Evolutionary conservation across 2,797 vertebrate genomes (phyloP), one percentile per base, ranked within the genome.

Genomic region (Kryptopterus vitreolus): DNA sequence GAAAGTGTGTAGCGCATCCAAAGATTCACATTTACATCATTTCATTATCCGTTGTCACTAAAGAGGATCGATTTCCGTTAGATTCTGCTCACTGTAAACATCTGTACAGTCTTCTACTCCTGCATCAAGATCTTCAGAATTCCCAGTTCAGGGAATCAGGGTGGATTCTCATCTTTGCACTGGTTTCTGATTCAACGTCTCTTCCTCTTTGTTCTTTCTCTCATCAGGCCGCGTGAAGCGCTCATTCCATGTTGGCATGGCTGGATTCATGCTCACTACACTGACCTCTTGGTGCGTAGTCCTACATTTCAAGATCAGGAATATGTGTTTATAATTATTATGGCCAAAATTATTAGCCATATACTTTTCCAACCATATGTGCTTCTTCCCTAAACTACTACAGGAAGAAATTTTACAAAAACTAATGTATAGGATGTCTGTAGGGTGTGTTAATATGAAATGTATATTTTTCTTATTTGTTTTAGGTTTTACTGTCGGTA

Each of bases 251-350:
- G 86, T 93, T 0, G 93, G 93, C 0, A 85, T 91, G 53, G 91
- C 90, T 2, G 93, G 93, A 1, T 95, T 94, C 57, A 80, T 93
- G 72, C 4, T 94, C 65, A 90, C 92, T 3, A 94, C 93, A 6
- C 85, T 94, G 1, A 91, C 90, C 4, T 94, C 93, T 85, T 95
- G 94, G 94, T 95, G 83, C 13, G 90, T 90, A 10, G 55, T 11
- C 6, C 50, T 29, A 68, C 53, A 22, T 16, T 18, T 75, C 29
- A 78, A 81, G 26, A 73, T 22, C 33, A 59, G 24, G 46, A 52
- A 26, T 10, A 53, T 43, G n/a, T 29, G 8, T 43, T 43, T 43
- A 43, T 0, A n/a, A n/a, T n/a, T n/a, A 43, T 43, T 43, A 10
- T 43, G 1, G 8, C 38, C 38, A 43, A 43, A 43, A 43, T 6